Evolutionary conservation across 2,888 invertebrate genomes (phyloP).

Genomic region (Cancer borealis): DNA sequence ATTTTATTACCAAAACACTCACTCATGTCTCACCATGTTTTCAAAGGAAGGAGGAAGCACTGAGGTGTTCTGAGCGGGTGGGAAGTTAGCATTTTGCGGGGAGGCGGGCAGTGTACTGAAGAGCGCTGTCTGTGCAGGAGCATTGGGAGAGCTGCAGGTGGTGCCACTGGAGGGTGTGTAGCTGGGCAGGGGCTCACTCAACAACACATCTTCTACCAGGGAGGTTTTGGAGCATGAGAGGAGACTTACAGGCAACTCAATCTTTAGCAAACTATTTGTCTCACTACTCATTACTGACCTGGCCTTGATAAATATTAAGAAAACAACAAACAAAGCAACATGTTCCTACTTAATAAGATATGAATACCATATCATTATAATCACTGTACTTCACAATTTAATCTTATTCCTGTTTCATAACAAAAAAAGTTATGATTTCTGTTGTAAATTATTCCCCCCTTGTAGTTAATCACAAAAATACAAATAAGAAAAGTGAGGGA

Average conservation of each 20-base stretch:
- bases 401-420: too few species aligned
- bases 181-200: conserved; percentile 40
- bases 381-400: neutral
- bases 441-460: too few species aligned
- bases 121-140: neutral
- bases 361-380: neutral
- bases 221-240: neutral
- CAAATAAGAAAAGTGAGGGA: neutral
- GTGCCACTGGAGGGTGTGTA: neutral
- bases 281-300: neutral
- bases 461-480: too few species aligned
- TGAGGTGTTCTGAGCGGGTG: neutral
- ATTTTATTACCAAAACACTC: neutral
- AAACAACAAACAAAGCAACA: neutral
- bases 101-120: conserved; percentile 2
- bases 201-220: conserved; percentile 33
- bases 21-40: conserved; percentile 62
- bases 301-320: neutral
- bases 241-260: neutral
- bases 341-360: neutral
- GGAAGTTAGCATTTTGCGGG: neutral
- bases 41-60: conserved; percentile 72
- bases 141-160: conserved; percentile 10
- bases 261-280: neutral
- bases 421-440: too few species aligned